These are phyloP conservation scores for Pasiphila rectangulata DNA, from an alignment of 2,888 invertebrate species.

Conservation along the genomic window DNA sequence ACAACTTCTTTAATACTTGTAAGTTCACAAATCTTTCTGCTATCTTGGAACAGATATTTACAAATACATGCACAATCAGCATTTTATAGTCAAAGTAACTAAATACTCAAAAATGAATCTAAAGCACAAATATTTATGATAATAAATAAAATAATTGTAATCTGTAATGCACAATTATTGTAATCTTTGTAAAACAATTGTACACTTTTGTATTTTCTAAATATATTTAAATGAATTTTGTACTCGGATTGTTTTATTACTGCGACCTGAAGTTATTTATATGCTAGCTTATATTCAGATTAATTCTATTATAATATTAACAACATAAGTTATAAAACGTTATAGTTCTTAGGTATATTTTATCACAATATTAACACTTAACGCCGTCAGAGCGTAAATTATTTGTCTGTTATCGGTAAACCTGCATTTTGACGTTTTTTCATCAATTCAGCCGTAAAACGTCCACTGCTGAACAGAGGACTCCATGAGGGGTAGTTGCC, in stretches of 20 bases:
- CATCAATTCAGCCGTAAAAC: no score
- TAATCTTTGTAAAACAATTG: slow-evolving; percentile 56
- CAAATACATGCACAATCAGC: background rate
- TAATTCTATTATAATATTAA: no score
- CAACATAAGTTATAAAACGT: no score
- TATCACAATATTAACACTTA: no score
- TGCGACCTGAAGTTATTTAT: background rate
- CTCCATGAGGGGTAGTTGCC: no score
- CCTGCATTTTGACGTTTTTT: no score
- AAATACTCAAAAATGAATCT: slow-evolving; percentile 29
- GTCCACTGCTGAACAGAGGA: no score
- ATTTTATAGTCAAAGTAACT: slow-evolving; percentile 3
- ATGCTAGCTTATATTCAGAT: no score
- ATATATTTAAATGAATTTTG: slow-evolving; percentile 60
- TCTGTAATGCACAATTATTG: slow-evolving; percentile 54
- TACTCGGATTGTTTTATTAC: slow-evolving; percentile 34
- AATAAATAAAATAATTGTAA: slow-evolving; percentile 21
- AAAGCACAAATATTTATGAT: slow-evolving; percentile 50
- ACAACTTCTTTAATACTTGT: no score
- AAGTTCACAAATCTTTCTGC: no score
- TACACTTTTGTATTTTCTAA: slow-evolving; percentile 73
- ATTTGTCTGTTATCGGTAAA: no score
- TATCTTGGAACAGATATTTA: background rate
- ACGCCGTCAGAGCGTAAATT: no score
- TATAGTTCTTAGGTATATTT: slow-evolving; percentile 5